phyloP scores from a whole-genome alignment of 1,140 invertebrate species.

The Phymastichus coffea region DNA sequence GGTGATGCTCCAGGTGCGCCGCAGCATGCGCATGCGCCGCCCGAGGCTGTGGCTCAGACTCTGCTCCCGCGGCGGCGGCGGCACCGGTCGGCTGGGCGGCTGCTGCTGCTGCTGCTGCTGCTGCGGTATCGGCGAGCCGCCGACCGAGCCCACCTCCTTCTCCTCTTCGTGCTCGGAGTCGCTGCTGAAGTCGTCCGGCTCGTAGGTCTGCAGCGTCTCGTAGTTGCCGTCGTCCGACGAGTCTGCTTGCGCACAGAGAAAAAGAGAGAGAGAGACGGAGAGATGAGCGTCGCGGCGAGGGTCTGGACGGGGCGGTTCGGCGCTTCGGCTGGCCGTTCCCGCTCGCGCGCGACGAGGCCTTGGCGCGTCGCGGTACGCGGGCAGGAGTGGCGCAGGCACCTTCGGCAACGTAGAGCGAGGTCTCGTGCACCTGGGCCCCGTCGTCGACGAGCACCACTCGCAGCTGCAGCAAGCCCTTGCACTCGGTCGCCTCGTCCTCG shows the following conservation, averaged over 20 bases:
- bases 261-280: neutral
- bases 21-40: slow-evolving; percentile 46
- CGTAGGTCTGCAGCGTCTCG: slow-evolving; percentile 45
- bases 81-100: slow-evolving; percentile 45
- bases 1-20: slow-evolving; percentile 52
- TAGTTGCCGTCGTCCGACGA: slow-evolving; percentile 52
- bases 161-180: slow-evolving; percentile 39
- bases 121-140: slow-evolving; percentile 33
- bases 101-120: slow-evolving; percentile 33
- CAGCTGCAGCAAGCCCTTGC: slow-evolving; percentile 46
- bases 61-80: slow-evolving; percentile 45
- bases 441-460: slow-evolving; percentile 41
- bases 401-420: slow-evolving; percentile 53
- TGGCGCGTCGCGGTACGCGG: too few relatives aligned
- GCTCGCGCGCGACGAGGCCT: too few relatives aligned
- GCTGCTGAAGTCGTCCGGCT: slow-evolving; percentile 41
- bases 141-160: slow-evolving; percentile 38
- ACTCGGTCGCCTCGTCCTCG: neutral
- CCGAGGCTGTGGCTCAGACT: slow-evolving; percentile 47
- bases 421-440: slow-evolving; percentile 45
- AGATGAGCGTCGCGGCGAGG: too few relatives aligned
- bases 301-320: too few relatives aligned
- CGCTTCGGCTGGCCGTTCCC: too few relatives aligned
- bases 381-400: too few relatives aligned
- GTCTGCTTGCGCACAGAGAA: too few relatives aligned